phyloP scores from a whole-genome alignment of 2,797 vertebrate genomes.

The Rachycentron canadum region DNA sequence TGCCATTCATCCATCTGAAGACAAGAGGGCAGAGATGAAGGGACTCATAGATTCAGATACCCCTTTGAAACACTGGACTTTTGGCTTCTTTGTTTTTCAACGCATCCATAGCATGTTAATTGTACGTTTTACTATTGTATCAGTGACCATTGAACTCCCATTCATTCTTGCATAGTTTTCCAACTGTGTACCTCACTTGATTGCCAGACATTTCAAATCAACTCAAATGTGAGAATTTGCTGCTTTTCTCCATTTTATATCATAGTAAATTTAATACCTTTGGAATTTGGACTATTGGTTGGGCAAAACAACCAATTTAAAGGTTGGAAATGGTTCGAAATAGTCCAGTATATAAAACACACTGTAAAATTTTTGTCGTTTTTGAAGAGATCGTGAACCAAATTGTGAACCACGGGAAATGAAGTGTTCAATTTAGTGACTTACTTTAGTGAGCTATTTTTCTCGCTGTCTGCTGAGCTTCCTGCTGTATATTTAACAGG shows the following conservation, averaged over 20 bases:
- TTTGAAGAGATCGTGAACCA: no score
- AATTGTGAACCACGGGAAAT: background rate
- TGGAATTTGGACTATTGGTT: background rate
- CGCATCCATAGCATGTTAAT: background rate
- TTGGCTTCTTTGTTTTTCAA: constrained; percentile 15
- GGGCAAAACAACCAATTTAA: background rate
- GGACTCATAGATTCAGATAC: constrained; percentile 60
- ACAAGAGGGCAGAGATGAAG: constrained; percentile 38
- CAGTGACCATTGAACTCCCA: background rate
- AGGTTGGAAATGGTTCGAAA: background rate
- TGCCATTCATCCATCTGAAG: constrained; percentile 67
- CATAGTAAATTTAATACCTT: background rate
- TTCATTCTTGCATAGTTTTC: no score
- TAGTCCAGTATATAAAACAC: background rate
- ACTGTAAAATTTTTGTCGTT: background rate
- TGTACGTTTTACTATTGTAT: background rate
- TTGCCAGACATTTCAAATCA: background rate
- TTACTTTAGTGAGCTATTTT: no score
- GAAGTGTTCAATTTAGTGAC: background rate
- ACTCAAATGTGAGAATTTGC: background rate
- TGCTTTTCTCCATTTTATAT: background rate
- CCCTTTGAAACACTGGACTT: constrained; percentile 31
- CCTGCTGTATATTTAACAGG: background rate
- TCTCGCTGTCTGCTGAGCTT: constrained; percentile 6
- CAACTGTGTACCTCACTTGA: no score